phyloP scores from a whole-genome alignment of 2,797 vertebrate genomes.

The Anguilla obscura region DNA sequence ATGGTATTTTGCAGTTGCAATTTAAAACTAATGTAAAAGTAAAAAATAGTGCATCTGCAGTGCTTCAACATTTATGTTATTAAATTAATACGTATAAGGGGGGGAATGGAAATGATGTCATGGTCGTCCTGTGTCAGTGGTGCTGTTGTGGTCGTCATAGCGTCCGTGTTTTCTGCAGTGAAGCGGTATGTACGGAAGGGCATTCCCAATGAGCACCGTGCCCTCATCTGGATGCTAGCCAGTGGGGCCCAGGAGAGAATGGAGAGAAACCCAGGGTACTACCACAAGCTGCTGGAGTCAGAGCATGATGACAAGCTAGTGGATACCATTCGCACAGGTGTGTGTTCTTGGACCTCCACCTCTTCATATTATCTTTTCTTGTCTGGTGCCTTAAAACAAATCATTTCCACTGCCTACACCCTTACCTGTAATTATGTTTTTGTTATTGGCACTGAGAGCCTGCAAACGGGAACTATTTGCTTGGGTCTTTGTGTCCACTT shows the following conservation, averaged over 20 bases:
- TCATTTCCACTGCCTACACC: background rate
- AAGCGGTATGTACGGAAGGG: constrained; percentile 96
- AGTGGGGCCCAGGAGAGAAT: constrained; percentile 87
- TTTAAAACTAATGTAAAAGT: no score
- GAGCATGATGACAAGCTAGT: constrained; percentile 78
- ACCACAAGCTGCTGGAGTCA: constrained; percentile 77
- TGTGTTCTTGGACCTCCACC: constrained; percentile 26
- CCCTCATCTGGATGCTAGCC: constrained; percentile 87
- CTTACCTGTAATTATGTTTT: background rate
- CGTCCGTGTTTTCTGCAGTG: constrained; percentile 70
- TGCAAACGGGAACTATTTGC: background rate
- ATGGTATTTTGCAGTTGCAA: no score
- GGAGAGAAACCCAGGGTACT: constrained; percentile 84
- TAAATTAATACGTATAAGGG: background rate
- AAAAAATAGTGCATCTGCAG: no score
- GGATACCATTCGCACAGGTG: constrained; percentile 87
- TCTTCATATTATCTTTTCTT: background rate
- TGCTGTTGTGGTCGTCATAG: background rate
- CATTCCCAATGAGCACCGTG: constrained; percentile 84
- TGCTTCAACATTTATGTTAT: background rate
- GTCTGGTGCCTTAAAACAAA: background rate
- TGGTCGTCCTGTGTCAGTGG: background rate
- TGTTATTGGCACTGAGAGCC: background rate
- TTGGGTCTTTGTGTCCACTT: background rate
- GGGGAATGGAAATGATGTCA: background rate